Conservation (phyloP, 2,888 invertebrate genomes). For the Hydropsyche betteni region DNA sequence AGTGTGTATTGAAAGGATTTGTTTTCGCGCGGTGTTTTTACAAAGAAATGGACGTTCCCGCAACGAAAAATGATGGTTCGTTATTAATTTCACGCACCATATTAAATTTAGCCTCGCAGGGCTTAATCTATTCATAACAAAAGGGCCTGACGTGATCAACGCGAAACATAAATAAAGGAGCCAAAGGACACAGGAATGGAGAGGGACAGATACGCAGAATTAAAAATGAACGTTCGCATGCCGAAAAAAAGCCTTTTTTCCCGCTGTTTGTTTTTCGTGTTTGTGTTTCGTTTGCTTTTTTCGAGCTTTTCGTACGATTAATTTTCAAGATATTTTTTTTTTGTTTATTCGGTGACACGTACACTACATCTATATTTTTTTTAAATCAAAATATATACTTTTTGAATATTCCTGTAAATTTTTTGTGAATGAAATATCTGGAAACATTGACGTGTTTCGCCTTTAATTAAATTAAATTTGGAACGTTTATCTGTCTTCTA, state of each 20-base stretch:
- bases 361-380: too few species aligned
- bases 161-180: conserved; percentile 28
- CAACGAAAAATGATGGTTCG: not conserved
- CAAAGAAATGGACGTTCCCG: too few species aligned
- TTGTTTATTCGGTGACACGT: not conserved
- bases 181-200: conserved; percentile 18
- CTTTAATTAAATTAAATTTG: too few species aligned
- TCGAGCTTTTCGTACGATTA: not conserved
- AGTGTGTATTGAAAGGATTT: too few species aligned
- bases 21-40: too few species aligned
- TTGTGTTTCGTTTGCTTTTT: conserved; percentile 1
- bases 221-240: conserved; percentile 17
- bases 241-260: not conserved
- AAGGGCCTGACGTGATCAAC: conserved; percentile 22
- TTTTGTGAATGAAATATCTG: too few species aligned
- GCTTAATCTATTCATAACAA: conserved; percentile 31
- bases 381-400: too few species aligned
- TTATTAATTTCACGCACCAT: conserved; percentile 22
- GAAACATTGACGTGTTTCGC: too few species aligned
- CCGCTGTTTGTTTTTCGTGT: too few species aligned
- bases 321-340: not conserved
- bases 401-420: too few species aligned
- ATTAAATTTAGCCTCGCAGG: conserved; percentile 27
- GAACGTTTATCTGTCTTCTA: too few species aligned
- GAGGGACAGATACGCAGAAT: conserved; percentile 26